These are phyloP conservation scores for Melitaea cinxia DNA, from an alignment of 1,140 invertebrate species.

Conservation along the genomic window DNA sequence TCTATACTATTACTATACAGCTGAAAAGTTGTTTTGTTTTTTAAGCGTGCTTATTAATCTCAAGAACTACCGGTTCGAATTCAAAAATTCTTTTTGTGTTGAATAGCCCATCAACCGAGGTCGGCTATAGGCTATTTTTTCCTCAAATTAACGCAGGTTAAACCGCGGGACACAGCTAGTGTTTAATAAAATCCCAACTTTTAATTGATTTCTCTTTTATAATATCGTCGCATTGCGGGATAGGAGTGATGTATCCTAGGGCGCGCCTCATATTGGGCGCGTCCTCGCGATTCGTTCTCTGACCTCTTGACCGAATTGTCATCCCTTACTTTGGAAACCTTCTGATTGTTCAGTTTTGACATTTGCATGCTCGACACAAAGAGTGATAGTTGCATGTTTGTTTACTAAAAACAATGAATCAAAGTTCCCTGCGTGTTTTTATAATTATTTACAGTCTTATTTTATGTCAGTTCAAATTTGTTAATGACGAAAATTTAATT, in stretches of 20 bases:
- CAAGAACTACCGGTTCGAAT: too few species aligned
- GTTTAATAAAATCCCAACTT: background rate
- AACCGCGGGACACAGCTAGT: too few species aligned
- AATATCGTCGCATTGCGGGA: slow-evolving; percentile 75
- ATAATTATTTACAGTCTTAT: background rate
- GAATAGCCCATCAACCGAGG: too few species aligned
- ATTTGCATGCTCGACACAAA: background rate
- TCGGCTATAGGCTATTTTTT: too few species aligned
- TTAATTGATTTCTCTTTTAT: slow-evolving; percentile 36
- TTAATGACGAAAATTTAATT: too few species aligned
- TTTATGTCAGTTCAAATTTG: too few species aligned
- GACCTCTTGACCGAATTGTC: slow-evolving; percentile 70
- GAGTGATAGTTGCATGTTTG: background rate
- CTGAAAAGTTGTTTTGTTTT: too few species aligned
- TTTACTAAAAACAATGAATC: background rate
- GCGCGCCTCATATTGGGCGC: slow-evolving; percentile 68
- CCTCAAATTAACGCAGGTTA: too few species aligned
- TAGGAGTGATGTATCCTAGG: slow-evolving; percentile 70
- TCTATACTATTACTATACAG: too few species aligned
- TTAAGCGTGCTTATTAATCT: too few species aligned
- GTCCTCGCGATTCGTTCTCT: slow-evolving; percentile 48
- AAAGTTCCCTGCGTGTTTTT: slow-evolving; percentile 1
- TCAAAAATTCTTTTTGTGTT: too few species aligned
- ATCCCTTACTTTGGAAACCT: slow-evolving; percentile 47
- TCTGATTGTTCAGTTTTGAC: slow-evolving; percentile 38